phyloP scores from a whole-genome alignment of 2,888 invertebrate species.

The Tiphia femorata region DNA sequence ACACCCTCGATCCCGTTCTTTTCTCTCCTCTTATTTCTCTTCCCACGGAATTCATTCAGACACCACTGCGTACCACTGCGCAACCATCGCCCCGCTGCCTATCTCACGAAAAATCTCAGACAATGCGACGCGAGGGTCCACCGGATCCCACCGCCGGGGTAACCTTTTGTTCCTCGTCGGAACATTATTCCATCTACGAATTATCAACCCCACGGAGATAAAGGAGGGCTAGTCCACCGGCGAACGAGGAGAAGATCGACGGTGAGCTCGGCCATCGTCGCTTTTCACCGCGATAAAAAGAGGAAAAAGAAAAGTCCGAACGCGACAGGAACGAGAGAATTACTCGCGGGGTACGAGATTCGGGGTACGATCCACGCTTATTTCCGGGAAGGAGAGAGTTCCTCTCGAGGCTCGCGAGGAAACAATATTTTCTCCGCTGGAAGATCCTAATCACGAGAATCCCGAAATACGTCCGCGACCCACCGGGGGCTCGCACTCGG shows the following conservation, averaged over 20 bases:
- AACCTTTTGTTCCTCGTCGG: conserved; percentile 27
- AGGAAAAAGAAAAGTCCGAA: neutral
- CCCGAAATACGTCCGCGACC: too few relatives aligned
- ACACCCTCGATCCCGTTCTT: neutral
- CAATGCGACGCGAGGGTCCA: conserved; percentile 32
- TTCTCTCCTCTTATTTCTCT: conserved; percentile 4
- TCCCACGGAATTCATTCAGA: conserved; percentile 33
- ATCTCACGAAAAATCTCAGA: conserved; percentile 45
- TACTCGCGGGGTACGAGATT: too few relatives aligned
- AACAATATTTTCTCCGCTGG: too few relatives aligned
- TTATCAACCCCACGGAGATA: conserved; percentile 37
- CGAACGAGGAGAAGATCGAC: conserved; percentile 8
- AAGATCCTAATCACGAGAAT: too few relatives aligned
- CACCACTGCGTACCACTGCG: too few relatives aligned
- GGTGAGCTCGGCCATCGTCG: neutral
- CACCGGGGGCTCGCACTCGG: neutral
- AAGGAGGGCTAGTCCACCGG: conserved; percentile 17
- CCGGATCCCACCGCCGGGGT: conserved; percentile 12
- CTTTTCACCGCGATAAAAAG: neutral
- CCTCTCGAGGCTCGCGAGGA: too few relatives aligned
- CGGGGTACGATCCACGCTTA: too few relatives aligned
- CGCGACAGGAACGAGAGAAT: too few relatives aligned
- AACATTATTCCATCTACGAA: conserved; percentile 32
- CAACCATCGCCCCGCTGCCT: conserved; percentile 19
- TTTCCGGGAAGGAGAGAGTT: too few relatives aligned